A percentile compares a stretch with the other conserved stretches of the same genome.
phyloP scores from a whole-genome alignment of 2,888 invertebrate genomes.

The Drosophila yooni region DNA sequence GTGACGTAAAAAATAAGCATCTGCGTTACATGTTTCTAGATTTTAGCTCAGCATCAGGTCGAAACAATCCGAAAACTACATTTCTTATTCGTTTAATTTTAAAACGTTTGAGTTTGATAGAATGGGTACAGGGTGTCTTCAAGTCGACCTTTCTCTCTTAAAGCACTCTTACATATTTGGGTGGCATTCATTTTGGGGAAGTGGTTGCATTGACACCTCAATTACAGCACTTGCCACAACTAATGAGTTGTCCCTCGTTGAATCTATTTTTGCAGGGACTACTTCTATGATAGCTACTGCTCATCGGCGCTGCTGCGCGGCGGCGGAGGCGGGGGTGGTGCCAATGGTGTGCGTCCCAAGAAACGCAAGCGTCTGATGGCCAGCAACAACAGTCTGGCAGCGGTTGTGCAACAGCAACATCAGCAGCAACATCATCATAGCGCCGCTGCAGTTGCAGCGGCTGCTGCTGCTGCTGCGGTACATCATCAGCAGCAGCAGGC shows the following conservation, averaged over 20 bases:
- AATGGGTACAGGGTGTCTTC: not conserved
- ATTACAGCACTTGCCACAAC: slow-evolving; percentile 60
- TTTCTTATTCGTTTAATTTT: fast-evolving
- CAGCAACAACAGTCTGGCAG: slow-evolving; percentile 80
- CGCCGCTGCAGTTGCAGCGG: slow-evolving; percentile 70
- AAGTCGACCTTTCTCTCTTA: slow-evolving; percentile 35
- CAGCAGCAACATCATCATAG: slow-evolving; percentile 80
- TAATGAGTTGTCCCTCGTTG: slow-evolving; percentile 46
- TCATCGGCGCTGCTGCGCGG: slow-evolving; percentile 84
- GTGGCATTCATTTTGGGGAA: not conserved
- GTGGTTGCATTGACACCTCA: slow-evolving; percentile 57
- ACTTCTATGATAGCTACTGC: slow-evolving; percentile 87
- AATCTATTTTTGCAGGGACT: slow-evolving; percentile 85
- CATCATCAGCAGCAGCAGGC: slow-evolving; percentile 77
- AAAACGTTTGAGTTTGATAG: not conserved
- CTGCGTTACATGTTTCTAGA: not conserved
- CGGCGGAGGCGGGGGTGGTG: slow-evolving; percentile 55
- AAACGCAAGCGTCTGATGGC: slow-evolving; percentile 85
- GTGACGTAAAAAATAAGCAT: too few relatives aligned
- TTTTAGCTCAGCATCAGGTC: not conserved
- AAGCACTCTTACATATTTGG: not conserved
- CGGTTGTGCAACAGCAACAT: slow-evolving; percentile 79
- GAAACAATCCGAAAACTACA: not conserved
- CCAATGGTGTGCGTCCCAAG: slow-evolving; percentile 83
- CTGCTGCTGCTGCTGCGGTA: slow-evolving; percentile 74